Evolutionary conservation across 2,113 vertebrate genomes (phyloP).

Genomic region (Monarcha castaneiventris): DNA sequence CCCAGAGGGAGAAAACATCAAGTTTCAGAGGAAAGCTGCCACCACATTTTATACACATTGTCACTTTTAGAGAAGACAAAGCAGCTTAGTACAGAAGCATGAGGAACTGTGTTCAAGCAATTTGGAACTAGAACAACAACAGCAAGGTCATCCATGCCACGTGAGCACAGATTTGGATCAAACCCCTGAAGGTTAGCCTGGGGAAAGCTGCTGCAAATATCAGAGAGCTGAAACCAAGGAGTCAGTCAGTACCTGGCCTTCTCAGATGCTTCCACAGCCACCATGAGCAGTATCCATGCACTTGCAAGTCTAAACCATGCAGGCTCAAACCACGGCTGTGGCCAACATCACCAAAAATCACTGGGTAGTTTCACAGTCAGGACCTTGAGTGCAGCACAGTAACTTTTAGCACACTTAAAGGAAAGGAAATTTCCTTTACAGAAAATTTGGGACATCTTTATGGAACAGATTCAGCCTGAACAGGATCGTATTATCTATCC

Average conservation of each 20-base stretch:
- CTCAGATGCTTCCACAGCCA: not conserved
- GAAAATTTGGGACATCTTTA: not conserved
- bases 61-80: not conserved
- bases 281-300: rapidly evolving
- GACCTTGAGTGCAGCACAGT: not conserved
- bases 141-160: not conserved
- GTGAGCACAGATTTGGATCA: not conserved
- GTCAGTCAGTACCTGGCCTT: not conserved
- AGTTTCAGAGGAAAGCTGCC: not conserved
- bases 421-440: not conserved
- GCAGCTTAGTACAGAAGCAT: not conserved
- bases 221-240: not conserved
- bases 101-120: not conserved
- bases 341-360: not conserved
- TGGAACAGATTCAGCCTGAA: not conserved
- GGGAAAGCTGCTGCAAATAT: not conserved
- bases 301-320: not conserved
- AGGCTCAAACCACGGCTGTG: not conserved
- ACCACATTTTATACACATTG: not conserved
- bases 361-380: not conserved
- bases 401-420: not conserved
- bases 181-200: not conserved
- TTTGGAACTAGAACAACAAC: not conserved
- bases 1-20: not conserved
- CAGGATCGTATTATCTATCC: not conserved